A percentile compares a stretch with the other conserved stretches of the same genome.
These are phyloP conservation scores for Dendrolimus kikuchii DNA, from an alignment of 1,140 invertebrate species.

Conservation along the genomic window DNA sequence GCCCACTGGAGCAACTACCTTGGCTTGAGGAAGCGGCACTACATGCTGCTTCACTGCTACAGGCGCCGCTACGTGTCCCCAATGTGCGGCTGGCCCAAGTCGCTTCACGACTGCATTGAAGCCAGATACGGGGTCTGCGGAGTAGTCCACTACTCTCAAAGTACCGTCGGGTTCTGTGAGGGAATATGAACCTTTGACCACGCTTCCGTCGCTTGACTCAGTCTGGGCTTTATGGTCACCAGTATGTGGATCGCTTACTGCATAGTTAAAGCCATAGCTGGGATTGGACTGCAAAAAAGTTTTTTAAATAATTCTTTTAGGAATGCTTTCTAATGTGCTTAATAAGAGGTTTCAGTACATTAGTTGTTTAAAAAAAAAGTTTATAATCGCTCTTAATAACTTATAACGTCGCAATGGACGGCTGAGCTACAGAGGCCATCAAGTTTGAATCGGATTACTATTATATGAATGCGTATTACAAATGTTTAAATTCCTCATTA, in stretches of 20 bases:
- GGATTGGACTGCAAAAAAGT: constrained; percentile 35
- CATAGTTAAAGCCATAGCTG: constrained; percentile 76
- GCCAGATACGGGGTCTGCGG: constrained; percentile 67
- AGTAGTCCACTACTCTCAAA: constrained; percentile 72
- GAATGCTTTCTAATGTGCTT: no score
- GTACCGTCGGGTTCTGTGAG: constrained; percentile 75
- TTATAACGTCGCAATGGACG: no score
- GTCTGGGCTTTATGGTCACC: constrained; percentile 77
- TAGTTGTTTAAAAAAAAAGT: no score
- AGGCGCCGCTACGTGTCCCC: constrained; percentile 20
- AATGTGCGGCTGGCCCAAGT: constrained; percentile 66
- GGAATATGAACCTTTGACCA: constrained; percentile 72
- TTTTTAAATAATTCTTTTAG: not conserved
- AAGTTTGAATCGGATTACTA: no score
- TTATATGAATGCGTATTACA: no score
- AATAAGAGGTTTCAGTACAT: no score
- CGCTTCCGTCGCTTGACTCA: constrained; percentile 74
- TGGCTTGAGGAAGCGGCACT: constrained; percentile 9
- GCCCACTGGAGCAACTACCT: constrained; percentile 16
- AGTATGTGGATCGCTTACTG: constrained; percentile 75
- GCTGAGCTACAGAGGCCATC: no score
- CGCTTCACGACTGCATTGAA: constrained; percentile 71
- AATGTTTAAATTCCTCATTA: no score
- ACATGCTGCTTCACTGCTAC: constrained; percentile 16
- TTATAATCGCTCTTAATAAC: no score